These are phyloP conservation scores for Phyllopteryx taeniolatus DNA, from an alignment of 2,113 vertebrate genomes.

Conservation along the genomic window DNA sequence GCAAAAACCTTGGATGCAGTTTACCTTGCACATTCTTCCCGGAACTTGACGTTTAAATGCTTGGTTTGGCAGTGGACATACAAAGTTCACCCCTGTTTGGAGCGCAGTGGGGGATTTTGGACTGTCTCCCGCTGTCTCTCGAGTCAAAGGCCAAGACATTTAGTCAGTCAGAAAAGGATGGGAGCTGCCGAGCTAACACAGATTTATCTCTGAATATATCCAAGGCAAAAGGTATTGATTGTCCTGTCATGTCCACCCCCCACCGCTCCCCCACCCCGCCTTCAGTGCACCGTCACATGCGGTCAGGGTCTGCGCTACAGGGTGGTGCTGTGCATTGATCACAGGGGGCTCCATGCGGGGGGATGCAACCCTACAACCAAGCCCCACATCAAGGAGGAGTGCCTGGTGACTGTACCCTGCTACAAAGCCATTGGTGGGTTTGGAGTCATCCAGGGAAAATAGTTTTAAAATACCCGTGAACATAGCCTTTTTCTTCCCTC, in stretches of 20 bases:
- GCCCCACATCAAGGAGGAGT: conserved; percentile 96
- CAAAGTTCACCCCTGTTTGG: conserved; percentile 35
- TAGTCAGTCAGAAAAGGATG: conserved; percentile 27
- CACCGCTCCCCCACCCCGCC: not conserved
- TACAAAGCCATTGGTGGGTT: conserved; percentile 85
- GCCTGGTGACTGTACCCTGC: conserved; percentile 87
- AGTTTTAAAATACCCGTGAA: not conserved
- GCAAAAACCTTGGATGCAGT: conserved; percentile 53
- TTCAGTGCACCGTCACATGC: conserved; percentile 93
- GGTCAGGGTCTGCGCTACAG: conserved; percentile 94
- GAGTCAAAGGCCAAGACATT: conserved; percentile 25
- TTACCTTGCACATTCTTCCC: conserved; percentile 66
- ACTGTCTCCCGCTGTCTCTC: conserved; percentile 26
- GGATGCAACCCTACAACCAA: conserved; percentile 91
- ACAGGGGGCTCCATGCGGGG: conserved; percentile 89
- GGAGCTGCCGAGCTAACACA: conserved; percentile 1
- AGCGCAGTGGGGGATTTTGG: conserved; percentile 42
- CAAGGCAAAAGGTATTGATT: not conserved
- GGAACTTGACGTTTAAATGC: conserved; percentile 61
- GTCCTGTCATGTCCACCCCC: conserved; percentile 7
- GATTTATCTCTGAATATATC: not conserved
- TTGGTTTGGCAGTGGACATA: conserved; percentile 64
- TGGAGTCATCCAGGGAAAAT: not conserved
- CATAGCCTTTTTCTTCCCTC: not conserved
- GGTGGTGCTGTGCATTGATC: conserved; percentile 94